Evolutionary conservation across 2,888 invertebrate species (phyloP).

Genomic region (Apocheima hispidaria): DNA sequence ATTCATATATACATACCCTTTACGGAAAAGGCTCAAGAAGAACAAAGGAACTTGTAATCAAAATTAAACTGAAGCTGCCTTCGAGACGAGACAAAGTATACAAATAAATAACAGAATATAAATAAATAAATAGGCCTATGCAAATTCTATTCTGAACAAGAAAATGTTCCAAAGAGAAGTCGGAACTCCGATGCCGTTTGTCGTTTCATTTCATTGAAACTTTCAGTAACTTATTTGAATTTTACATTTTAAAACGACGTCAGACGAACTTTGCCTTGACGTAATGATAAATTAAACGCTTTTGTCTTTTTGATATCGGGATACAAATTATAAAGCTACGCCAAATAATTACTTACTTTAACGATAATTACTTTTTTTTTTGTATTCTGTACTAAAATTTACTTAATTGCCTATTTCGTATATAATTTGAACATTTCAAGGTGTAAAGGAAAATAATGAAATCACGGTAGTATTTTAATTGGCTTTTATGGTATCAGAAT

Average conservation of each 20-base stretch:
- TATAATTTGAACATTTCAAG: too few species aligned
- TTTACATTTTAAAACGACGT: slow-evolving; percentile 25
- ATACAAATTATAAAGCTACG: slow-evolving; percentile 2
- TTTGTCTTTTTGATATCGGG: slow-evolving; percentile 18
- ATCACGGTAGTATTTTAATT: too few species aligned
- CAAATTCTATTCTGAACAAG: slow-evolving; percentile 22
- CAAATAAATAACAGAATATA: background rate
- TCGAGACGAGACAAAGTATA: too few species aligned
- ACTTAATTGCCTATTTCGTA: too few species aligned
- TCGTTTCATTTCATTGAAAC: slow-evolving; percentile 31
- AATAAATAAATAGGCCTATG: slow-evolving; percentile 4
- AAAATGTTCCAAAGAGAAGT: slow-evolving; percentile 23
- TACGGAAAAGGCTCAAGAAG: too few species aligned
- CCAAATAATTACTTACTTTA: background rate
- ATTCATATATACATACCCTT: too few species aligned
- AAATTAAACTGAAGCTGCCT: too few species aligned
- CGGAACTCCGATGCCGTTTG: slow-evolving; percentile 25
- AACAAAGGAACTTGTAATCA: too few species aligned
- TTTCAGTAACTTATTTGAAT: slow-evolving; percentile 35
- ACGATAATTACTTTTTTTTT: too few species aligned
- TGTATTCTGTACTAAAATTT: too few species aligned
- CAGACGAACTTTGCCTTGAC: slow-evolving; percentile 25
- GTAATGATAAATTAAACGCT: slow-evolving; percentile 35
- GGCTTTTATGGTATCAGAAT: too few species aligned
- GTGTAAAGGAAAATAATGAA: too few species aligned